Evolutionary conservation across 2,797 vertebrate genomes (phyloP).

Genomic region (Etheostoma nigrum): DNA sequence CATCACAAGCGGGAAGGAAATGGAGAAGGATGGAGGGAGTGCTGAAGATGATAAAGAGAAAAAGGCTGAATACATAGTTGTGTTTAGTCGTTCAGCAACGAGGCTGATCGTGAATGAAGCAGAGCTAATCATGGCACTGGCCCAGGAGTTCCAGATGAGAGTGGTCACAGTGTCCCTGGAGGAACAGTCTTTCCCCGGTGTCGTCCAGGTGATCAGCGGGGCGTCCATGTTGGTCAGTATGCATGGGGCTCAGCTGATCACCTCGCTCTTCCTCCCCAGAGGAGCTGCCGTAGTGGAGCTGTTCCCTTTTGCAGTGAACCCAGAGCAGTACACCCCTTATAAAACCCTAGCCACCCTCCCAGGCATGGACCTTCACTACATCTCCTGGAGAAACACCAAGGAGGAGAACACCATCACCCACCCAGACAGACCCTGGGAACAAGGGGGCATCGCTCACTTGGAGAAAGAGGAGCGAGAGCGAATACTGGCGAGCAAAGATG

Average conservation of each 20-base stretch:
- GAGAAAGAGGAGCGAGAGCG: conserved; percentile 91
- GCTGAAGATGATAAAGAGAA: conserved; percentile 67
- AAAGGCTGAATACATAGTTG: conserved; percentile 90
- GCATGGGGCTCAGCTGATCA: conserved; percentile 96
- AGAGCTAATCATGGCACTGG: conserved; percentile 92
- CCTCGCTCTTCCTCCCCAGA: conserved; percentile 94
- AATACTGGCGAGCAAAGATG: conserved; percentile 91
- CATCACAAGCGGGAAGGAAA: conserved; percentile 75
- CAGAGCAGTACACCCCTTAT: conserved; percentile 97
- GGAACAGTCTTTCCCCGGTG: conserved; percentile 91
- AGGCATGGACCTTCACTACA: conserved; percentile 97
- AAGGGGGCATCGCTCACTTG: conserved; percentile 94
- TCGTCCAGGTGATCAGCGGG: conserved; percentile 89
- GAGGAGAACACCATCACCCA: conserved; percentile 91
- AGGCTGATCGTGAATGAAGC: conserved; percentile 96
- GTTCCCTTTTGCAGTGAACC: conserved; percentile 95
- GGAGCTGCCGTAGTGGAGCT: conserved; percentile 94
- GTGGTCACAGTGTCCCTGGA: conserved; percentile 94
- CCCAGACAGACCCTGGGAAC: conserved; percentile 94
- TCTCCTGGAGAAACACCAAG: conserved; percentile 92
- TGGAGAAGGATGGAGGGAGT: conserved; percentile 54
- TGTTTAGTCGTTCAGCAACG: conserved; percentile 94
- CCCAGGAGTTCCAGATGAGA: conserved; percentile 97
- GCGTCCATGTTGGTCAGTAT: conserved; percentile 96
- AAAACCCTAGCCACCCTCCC: conserved; percentile 94